Evolutionary conservation across 1,140 invertebrate genomes (phyloP), one percentile per base, ranked within the genome.

Genomic region (Ceratina australensis): DNA sequence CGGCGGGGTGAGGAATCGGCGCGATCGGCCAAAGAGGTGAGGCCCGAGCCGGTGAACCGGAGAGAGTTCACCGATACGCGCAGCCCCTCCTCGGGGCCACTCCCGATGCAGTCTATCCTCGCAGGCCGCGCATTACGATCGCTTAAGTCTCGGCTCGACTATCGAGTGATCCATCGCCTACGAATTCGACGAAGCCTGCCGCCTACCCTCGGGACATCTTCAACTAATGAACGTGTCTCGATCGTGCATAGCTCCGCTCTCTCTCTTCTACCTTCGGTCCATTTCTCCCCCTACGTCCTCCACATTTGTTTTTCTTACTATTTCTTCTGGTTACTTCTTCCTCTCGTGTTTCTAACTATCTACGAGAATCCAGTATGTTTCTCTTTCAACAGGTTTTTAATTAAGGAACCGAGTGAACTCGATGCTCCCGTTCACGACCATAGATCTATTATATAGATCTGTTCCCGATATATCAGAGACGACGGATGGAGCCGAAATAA

Each of bases 101-200:
- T 87, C 82, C 84, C 79, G 80, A 72, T 79, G 78, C 76, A 81
- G 76, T 82, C 84, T 86, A 82, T 86, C 81, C 64, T 77, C 76
- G 61, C 72, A 64, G 83, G 82, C 85, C 85, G 79, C 83, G 86
- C 86, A 91, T 91, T 91, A 90, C 89, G 88, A 91, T 90, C 89
- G 89, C 89, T 90, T 89, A 90, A 90, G 89, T 91, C 89, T 86
- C 81, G 83, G 73, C 88, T 88, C 83, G 85, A 89, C 84, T 88
- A 89, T 87, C 83, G 87, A 87, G 88, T 89, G 88, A 91, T 91
- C 89, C 88, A 91, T 90, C 88, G 90, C 86, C 86, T 83, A 86
- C 76, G 83, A 87, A 87, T 89, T 90, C 87, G 86, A 85, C 86
- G 87, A 89, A 89, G 72, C 77, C 81, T 80, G 75, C 85, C 79